A percentile compares a stretch with the other conserved stretches of the same genome.
Conservation (phyloP, 2,113 vertebrate genomes). For the Syngnathus typhle region DNA sequence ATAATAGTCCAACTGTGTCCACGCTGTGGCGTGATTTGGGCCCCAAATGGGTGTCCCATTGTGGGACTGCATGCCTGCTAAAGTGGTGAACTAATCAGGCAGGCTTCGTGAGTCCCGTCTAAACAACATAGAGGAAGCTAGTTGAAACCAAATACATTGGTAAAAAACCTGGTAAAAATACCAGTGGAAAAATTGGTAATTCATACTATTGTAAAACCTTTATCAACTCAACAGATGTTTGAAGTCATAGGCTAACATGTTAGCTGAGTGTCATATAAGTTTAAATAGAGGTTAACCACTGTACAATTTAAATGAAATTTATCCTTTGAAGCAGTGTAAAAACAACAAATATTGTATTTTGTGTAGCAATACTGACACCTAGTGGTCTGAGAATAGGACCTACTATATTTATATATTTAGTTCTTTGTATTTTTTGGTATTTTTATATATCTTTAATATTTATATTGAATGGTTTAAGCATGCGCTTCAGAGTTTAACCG, state of each 20-base stretch:
- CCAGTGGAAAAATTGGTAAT: background rate
- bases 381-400: no score
- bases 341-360: no score
- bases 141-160: background rate
- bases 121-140: background rate
- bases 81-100: constrained; percentile 66
- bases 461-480: no score
- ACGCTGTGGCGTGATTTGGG: constrained; percentile 66
- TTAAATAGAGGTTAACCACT: background rate
- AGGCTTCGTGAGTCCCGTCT: constrained; percentile 32
- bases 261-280: background rate
- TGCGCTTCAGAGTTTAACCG: no score
- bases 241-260: background rate
- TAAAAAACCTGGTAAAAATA: background rate
- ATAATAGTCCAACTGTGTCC: constrained; percentile 70
- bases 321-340: no score
- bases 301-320: no score
- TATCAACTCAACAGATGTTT: background rate
- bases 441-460: no score
- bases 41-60: constrained; percentile 55
- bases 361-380: no score
- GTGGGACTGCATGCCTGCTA: constrained; percentile 62
- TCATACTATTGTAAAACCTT: background rate
- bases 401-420: no score
- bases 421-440: no score